Evolutionary conservation across 2,113 vertebrate species (phyloP).

Genomic region (Misgurnus anguillicaudatus): DNA sequence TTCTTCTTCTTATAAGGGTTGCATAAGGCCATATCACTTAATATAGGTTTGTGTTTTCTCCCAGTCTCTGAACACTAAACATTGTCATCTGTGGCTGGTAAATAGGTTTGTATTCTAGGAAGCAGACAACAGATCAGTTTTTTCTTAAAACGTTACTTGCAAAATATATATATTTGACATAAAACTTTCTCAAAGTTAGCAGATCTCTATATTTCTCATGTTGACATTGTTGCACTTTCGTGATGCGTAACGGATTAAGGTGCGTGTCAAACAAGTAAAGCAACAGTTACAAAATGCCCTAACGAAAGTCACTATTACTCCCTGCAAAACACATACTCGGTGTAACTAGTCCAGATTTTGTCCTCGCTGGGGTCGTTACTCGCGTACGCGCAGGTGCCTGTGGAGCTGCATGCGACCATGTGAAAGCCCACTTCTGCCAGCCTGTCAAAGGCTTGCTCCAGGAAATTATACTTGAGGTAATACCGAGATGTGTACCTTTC

Average conservation of each 20-base stretch:
- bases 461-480: slow-evolving; percentile 98
- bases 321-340: slow-evolving; percentile 93
- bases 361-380: slow-evolving; percentile 89
- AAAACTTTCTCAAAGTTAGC: neutral
- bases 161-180: neutral
- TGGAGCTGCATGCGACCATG: slow-evolving; percentile 97
- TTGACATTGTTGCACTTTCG: neutral
- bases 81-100: neutral
- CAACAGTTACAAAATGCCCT: neutral
- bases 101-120: neutral
- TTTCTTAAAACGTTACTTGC: slow-evolving; percentile 2
- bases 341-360: slow-evolving; percentile 99
- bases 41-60: neutral
- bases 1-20: neutral
- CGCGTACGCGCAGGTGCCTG: slow-evolving; percentile 92
- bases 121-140: neutral
- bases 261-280: neutral
- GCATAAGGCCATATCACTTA: neutral
- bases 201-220: neutral
- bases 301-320: slow-evolving; percentile 65
- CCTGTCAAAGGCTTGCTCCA: slow-evolving; percentile 97
- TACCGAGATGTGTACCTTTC: slow-evolving; percentile 97
- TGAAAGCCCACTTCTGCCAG: slow-evolving; percentile 91
- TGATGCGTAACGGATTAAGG: slow-evolving; percentile 1
- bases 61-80: neutral